A percentile compares a stretch with the other conserved stretches of the same genome.
phyloP scores from a whole-genome alignment of 2,888 invertebrate species.

The Callyntrura sp. region DNA sequence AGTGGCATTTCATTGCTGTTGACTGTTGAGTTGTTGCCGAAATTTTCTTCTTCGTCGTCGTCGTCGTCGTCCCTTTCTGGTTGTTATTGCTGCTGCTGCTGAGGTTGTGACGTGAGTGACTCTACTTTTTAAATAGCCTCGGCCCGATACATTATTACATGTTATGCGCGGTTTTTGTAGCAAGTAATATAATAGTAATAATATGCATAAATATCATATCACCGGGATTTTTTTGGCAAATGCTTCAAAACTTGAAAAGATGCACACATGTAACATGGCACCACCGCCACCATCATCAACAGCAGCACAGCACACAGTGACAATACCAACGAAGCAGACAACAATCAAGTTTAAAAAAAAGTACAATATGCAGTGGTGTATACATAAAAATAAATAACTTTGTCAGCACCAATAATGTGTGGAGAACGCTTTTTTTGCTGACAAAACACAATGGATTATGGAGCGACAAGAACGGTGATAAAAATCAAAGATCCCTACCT shows the following conservation, averaged over 20 bases:
- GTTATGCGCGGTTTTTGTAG: too few relatives aligned
- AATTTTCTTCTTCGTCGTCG: too few relatives aligned
- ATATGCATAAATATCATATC: conserved; percentile 28
- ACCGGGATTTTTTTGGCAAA: conserved; percentile 33
- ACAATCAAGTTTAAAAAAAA: conserved; percentile 8
- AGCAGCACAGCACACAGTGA: too few relatives aligned
- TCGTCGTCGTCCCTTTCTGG: too few relatives aligned
- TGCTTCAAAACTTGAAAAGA: conserved; percentile 31
- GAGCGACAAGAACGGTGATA: background rate
- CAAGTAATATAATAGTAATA: too few relatives aligned
- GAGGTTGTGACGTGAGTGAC: conserved; percentile 37
- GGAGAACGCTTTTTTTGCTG: conserved; percentile 49
- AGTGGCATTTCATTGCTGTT: too few relatives aligned
- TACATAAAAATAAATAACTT: conserved; percentile 58
- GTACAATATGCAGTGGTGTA: too few relatives aligned
- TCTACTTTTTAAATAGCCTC: conserved; percentile 43
- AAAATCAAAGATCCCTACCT: too few relatives aligned
- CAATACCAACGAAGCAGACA: too few relatives aligned
- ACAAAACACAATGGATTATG: conserved; percentile 50
- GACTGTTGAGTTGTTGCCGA: too few relatives aligned
- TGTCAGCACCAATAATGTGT: conserved; percentile 63
- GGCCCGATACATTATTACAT: too few relatives aligned
- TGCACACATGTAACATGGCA: background rate
- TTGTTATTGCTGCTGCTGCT: conserved; percentile 16
- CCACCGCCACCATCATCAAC: too few relatives aligned